A percentile compares a stretch with the other conserved stretches of the same genome.
Conservation (phyloP, 1,140 invertebrate species). For the Drosophila bifasciata region DNA sequence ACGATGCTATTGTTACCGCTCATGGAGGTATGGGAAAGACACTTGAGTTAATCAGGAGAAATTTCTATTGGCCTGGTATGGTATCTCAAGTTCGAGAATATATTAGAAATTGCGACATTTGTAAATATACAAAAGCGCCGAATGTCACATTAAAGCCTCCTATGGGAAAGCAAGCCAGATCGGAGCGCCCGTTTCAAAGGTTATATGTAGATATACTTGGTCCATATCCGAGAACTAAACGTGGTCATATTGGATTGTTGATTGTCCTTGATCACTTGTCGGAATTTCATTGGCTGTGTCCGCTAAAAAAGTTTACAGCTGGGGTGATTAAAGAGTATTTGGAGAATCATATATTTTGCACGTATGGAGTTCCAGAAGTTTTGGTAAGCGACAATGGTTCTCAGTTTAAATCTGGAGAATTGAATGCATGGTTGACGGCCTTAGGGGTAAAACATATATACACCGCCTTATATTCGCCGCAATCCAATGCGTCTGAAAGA, state of each 20-base stretch:
- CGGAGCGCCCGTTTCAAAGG: neutral
- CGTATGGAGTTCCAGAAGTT: neutral
- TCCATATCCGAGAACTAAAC: conserved; percentile 4
- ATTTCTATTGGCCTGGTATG: conserved; percentile 9
- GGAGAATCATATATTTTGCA: neutral
- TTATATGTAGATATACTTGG: neutral
- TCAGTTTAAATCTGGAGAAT: neutral
- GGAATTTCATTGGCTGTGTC: conserved; percentile 4
- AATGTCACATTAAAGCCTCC: neutral
- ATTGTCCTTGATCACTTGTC: conserved; percentile 5
- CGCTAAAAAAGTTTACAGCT: neutral
- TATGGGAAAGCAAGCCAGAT: neutral
- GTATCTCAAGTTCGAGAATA: neutral
- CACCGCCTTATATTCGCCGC: neutral
- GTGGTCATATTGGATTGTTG: neutral
- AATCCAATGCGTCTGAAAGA: neutral
- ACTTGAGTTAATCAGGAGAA: neutral
- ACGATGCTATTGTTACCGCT: neutral
- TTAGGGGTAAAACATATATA: neutral
- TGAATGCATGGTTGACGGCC: neutral
- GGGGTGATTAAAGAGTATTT: neutral
- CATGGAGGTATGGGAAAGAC: conserved; percentile 14
- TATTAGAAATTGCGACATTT: conserved; percentile 5
- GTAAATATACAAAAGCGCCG: neutral
- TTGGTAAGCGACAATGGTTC: neutral